Conservation (phyloP, 2,113 vertebrate species). For the Leptosomus discolor region DNA sequence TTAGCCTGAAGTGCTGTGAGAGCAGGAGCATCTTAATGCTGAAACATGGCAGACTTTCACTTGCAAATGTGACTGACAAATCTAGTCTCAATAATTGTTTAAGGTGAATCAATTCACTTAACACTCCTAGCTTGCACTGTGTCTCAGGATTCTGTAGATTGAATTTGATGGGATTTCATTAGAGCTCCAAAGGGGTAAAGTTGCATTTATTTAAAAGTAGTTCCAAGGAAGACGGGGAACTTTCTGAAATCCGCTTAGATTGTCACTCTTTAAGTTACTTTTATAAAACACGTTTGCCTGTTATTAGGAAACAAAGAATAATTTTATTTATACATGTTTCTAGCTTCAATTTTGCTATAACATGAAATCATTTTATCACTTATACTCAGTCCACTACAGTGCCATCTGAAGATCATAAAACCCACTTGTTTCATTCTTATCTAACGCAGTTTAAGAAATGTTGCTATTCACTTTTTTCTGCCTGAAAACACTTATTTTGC, state of each 20-base stretch:
- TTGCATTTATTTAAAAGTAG: not conserved
- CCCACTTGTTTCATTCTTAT: not conserved
- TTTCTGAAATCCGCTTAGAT: not conserved
- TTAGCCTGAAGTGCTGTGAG: not conserved
- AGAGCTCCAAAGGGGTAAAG: not conserved
- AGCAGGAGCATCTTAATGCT: not conserved
- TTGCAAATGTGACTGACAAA: not conserved
- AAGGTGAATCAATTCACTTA: not conserved
- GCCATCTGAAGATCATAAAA: not conserved
- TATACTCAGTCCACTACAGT: not conserved
- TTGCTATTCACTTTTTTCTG: not conserved
- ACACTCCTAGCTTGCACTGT: not conserved
- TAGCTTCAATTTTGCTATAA: not conserved
- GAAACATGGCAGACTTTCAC: not conserved
- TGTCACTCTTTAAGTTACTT: not conserved
- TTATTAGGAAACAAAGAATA: not conserved
- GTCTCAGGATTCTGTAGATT: not conserved
- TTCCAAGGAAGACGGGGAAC: not conserved
- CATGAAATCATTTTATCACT: not conserved
- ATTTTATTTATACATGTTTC: not conserved
- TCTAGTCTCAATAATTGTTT: not conserved
- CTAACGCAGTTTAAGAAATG: not conserved
- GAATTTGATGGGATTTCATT: conserved; percentile 16
- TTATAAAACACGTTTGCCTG: not conserved
- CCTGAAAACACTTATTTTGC: not conserved